A percentile compares a stretch with the other conserved stretches of the same genome.
These are phyloP conservation scores for Arnoldichthys spilopterus DNA, from an alignment of 2,797 vertebrate species.

Conservation along the genomic window DNA sequence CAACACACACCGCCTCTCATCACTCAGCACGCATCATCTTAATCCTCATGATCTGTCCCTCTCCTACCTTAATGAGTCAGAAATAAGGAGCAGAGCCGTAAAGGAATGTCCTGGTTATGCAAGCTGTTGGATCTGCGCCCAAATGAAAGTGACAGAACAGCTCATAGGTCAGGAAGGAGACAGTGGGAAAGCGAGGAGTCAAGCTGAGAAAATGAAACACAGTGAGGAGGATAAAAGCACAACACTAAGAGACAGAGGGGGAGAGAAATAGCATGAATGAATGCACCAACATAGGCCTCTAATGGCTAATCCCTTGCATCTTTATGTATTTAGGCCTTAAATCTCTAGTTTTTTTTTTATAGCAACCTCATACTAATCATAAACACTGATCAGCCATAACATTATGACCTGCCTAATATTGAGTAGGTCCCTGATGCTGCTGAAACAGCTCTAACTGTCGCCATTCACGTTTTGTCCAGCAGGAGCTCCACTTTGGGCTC, in stretches of 20 bases:
- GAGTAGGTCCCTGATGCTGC: no score
- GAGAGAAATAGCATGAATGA: constrained; percentile 36
- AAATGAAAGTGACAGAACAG: constrained; percentile 54
- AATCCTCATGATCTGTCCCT: constrained; percentile 25
- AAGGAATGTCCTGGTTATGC: constrained; percentile 74
- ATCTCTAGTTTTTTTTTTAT: background rate
- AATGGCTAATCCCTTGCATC: background rate
- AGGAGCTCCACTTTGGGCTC: no score
- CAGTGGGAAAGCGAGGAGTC: constrained; percentile 51
- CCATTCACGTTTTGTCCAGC: no score
- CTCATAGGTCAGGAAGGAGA: constrained; percentile 50
- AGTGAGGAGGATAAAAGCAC: constrained; percentile 45
- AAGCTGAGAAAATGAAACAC: constrained; percentile 53
- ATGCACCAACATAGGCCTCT: background rate
- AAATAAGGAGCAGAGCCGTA: constrained; percentile 62
- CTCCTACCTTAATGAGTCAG: constrained; percentile 42
- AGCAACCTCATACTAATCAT: background rate
- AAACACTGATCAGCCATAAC: no score
- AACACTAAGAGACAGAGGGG: background rate
- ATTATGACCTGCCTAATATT: no score
- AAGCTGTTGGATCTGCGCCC: constrained; percentile 62
- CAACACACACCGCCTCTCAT: constrained; percentile 1
- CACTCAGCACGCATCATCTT: constrained; percentile 34
- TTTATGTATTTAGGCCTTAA: background rate
- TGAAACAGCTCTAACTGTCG: no score